phyloP scores from a whole-genome alignment of 2,113 vertebrate species.

The Daboia siamensis region DNA sequence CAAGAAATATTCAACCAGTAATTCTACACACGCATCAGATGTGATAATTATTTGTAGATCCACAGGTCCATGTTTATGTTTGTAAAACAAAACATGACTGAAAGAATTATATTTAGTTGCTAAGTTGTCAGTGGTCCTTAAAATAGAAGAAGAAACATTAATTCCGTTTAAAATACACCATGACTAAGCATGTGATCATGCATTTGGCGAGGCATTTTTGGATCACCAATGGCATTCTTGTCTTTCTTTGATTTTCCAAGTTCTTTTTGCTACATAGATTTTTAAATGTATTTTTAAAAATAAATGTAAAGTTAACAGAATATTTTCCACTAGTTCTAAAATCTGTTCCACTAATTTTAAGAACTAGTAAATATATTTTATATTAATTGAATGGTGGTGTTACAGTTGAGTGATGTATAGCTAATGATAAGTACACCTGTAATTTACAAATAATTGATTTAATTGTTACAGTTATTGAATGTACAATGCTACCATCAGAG shows the following conservation, averaged over 20 bases:
- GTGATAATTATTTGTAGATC: background rate
- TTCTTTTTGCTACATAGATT: background rate
- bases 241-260: background rate
- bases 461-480: constrained; percentile 23
- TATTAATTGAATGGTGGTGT: constrained; percentile 10
- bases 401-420: constrained; percentile 22
- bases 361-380: constrained; percentile 9
- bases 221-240: background rate
- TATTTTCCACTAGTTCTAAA: background rate
- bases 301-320: constrained; percentile 24
- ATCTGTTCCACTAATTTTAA: constrained; percentile 27
- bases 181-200: background rate
- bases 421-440: constrained; percentile 17
- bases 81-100: background rate
- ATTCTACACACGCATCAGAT: background rate
- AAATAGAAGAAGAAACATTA: background rate
- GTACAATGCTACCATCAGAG: constrained; percentile 40
- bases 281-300: background rate
- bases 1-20: background rate
- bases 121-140: background rate
- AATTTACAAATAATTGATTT: constrained; percentile 37
- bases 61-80: background rate
- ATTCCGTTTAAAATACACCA: background rate
- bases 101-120: background rate
- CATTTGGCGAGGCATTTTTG: background rate